A percentile compares a stretch with the other conserved stretches of the same genome.
Evolutionary conservation across 2,113 vertebrate genomes (phyloP).

Genomic region (Colinus virginianus): DNA sequence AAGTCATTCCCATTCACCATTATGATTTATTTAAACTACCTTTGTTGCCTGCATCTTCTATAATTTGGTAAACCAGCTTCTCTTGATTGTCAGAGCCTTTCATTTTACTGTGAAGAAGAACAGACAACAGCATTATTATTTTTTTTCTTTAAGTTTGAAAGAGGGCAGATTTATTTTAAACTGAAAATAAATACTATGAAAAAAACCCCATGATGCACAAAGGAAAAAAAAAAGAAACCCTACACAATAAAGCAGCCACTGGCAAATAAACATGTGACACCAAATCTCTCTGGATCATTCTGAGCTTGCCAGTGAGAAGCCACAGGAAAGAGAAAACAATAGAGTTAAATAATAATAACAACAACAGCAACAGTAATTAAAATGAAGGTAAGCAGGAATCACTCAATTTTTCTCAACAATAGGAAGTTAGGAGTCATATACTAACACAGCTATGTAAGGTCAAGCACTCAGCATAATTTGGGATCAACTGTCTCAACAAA

Average conservation of each 20-base stretch:
- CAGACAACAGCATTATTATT: neutral
- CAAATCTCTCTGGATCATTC: neutral
- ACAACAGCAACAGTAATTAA: neutral
- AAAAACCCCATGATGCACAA: neutral
- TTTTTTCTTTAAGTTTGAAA: neutral
- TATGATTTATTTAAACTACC: slow-evolving; percentile 75
- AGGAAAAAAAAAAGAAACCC: neutral
- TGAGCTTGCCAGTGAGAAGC: neutral
- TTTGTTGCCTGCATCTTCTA: slow-evolving; percentile 98
- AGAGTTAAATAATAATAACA: neutral
- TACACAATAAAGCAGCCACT: neutral
- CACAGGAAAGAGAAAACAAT: neutral
- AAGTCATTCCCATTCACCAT: neutral
- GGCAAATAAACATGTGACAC: neutral
- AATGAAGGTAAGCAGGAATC: neutral
- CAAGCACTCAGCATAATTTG: neutral
- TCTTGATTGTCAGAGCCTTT: slow-evolving; percentile 99
- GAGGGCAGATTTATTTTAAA: neutral
- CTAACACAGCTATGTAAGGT: neutral
- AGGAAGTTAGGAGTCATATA: neutral
- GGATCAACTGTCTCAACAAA: neutral
- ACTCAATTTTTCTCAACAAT: neutral
- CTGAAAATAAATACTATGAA: neutral
- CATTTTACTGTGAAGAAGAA: slow-evolving; percentile 90
- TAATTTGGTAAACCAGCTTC: slow-evolving; percentile 98